Evolutionary conservation across 2,113 vertebrate genomes (phyloP).

Genomic region (Rhipidura dahli): DNA sequence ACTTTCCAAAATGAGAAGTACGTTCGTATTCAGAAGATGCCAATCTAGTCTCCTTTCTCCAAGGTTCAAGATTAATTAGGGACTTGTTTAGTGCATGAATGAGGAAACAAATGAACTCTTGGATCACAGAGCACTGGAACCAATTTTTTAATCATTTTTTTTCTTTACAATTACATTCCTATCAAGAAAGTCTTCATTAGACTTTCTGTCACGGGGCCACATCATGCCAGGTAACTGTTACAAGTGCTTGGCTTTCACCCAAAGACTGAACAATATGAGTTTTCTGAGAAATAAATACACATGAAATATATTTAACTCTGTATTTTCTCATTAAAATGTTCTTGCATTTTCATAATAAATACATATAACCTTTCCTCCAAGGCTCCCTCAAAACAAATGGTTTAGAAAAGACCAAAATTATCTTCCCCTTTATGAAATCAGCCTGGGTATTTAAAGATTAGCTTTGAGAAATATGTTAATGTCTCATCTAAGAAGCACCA

Average conservation of each 20-base stretch:
- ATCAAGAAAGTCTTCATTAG: conserved; percentile 73
- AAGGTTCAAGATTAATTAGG: conserved; percentile 78
- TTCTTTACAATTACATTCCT: conserved; percentile 70
- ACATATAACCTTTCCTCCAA: not conserved
- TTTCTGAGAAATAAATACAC: conserved; percentile 20
- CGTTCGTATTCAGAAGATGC: conserved; percentile 63
- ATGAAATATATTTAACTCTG: not conserved
- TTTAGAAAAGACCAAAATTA: not conserved
- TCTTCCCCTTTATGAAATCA: not conserved
- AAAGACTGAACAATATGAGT: conserved; percentile 36
- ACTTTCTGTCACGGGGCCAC: conserved; percentile 47
- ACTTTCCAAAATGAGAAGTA: conserved; percentile 74
- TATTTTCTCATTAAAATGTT: conserved; percentile 22
- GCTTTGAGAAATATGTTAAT: not conserved
- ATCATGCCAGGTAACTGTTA: conserved; percentile 53
- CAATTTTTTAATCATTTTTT: conserved; percentile 71
- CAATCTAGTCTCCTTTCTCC: conserved; percentile 73
- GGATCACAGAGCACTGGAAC: conserved; percentile 67
- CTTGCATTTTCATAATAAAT: conserved; percentile 18
- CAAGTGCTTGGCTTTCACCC: conserved; percentile 25
- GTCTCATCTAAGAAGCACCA: not conserved
- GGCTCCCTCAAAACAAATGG: not conserved
- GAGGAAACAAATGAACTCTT: conserved; percentile 74
- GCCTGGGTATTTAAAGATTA: not conserved
- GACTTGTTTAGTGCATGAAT: conserved; percentile 74